Base-by-base conservation (phyloP, 2,888 invertebrate species). In the Sphinx pinastri region DNA sequence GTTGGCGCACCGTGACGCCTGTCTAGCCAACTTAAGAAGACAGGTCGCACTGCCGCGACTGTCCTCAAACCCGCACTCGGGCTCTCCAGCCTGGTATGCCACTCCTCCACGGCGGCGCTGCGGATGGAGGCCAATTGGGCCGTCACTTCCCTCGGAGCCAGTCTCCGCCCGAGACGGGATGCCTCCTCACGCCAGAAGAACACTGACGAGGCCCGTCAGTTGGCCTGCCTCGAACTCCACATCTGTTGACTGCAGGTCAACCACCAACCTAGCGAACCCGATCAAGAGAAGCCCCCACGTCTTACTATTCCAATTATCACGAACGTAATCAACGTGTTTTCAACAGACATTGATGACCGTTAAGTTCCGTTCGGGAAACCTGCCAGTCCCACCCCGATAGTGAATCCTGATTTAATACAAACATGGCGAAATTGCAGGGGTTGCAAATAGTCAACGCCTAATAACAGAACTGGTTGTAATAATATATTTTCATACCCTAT, bases 351-450 rank as follows among this genome's bases (percentile, higher is more conserved):
- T 81, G 81, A 81, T 79, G 82, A 91, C 93, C 93, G 93, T 94
- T 94, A 93, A 85, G 87, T 90, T 89, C 89, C 91, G 92, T 93
- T 93, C 86, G 84, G 75, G 81, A 90, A 93, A 93, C 93, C 91
- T 86, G 93, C 88, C 88, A 82, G 81, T 77, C 79, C 80, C 83
- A 79, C 82, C 81, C 84, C 75, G 84, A 83, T 84, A 85, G 80
- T 80, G 83, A 88, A 87, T 86, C 84, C 86, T 77, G 75, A 79
- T 74, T 77, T 80, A 82, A 81, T 75, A 77, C 74, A 81, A 83
- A 82, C 73, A 72, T 87, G 84, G 86, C 85, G 79, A 87, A 89
- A 89, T 81, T 88, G 91, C 92, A 92, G 88, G 93, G 93, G 93
- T 90, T 89, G 92, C 92, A 87, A 92, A 92, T 91, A 89, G 84